Base-by-base conservation (phyloP, 1,140 invertebrate genomes). In the Eubasilissa regina region DNA sequence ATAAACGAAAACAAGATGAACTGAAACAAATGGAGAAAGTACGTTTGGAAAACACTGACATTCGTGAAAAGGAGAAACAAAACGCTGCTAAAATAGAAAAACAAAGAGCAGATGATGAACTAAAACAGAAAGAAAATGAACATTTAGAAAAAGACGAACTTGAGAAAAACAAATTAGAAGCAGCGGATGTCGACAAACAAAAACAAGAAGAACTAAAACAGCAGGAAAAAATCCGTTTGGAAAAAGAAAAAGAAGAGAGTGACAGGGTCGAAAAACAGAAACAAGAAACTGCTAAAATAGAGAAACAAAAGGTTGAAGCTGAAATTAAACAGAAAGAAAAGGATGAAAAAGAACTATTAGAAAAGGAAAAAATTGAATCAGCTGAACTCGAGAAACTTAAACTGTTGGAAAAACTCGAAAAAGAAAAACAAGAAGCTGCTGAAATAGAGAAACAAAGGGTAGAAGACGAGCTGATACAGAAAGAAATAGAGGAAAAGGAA, bases 1-100 rank as follows among this genome's bases (percentile, higher is more conserved):
- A 80, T 79, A 85, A 88, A 80, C 82, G 7, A 17, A 44, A 77
- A 75, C n/a, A 80, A 80, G 68, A 82, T 48, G 64, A 15, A 9
- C 17, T 45, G 8, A 17, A 73, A 53, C 0, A 55, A 19, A 11
- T 35, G 0, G 47, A 56, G n/a, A 75, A 68, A 21, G n/a, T n/a
- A n/a, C n/a, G n/a, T n/a, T n/a, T 21, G 25, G 19, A 66, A 72
- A 81, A 83, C 55, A 76, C 83, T 72, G 81, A 53, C 74, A 80
- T 81, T 68, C 77, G 17, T 53, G 78, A 73, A 82, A 77, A 76
- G 74, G 80, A 83, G 80, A 83, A 72, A 56, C 21, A 58, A 73
- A 19, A 8, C 19, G 55, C 79, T 13, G 48, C 13, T 11, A 25
- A 60, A 56, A 55, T 73, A 43, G 73, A 81, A 78, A 45, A 55